Evolutionary conservation across 1,140 invertebrate genomes (phyloP).

Genomic region (Drosophila tropicalis): DNA sequence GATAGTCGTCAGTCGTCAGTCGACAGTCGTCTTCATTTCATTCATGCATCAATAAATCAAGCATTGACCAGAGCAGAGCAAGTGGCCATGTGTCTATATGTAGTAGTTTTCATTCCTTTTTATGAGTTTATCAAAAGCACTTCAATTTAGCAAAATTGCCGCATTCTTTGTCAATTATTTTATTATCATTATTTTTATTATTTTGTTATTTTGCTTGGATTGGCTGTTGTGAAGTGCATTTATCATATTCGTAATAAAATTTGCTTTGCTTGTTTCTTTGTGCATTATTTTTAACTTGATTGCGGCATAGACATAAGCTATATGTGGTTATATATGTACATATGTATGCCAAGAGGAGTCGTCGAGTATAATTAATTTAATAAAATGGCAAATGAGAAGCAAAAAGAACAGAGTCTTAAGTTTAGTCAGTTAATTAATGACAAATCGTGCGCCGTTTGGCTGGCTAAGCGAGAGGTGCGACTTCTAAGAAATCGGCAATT

Average conservation of each 20-base stretch:
- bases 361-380: slow-evolving; percentile 46
- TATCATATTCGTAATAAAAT: slow-evolving; percentile 46
- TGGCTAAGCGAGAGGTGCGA: slow-evolving; percentile 2
- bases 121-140: slow-evolving; percentile 71
- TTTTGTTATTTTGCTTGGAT: slow-evolving; percentile 42
- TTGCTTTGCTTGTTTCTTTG: slow-evolving; percentile 33
- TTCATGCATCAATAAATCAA: slow-evolving; percentile 72
- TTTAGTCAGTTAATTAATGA: slow-evolving; percentile 44
- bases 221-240: slow-evolving; percentile 51
- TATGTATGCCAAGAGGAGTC: slow-evolving; percentile 24
- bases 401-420: slow-evolving; percentile 25
- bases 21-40: slow-evolving; percentile 32
- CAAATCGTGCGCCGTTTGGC: slow-evolving; percentile 1
- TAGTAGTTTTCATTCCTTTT: slow-evolving; percentile 18
- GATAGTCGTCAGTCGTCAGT: slow-evolving; percentile 7
- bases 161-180: slow-evolving; percentile 72
- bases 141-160: slow-evolving; percentile 66
- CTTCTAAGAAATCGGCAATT: slow-evolving; percentile 15
- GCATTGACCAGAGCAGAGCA: slow-evolving; percentile 49
- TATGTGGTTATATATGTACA: neutral
- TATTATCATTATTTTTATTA: slow-evolving; percentile 46
- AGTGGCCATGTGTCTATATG: slow-evolving; percentile 14
- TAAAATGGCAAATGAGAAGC: slow-evolving; percentile 32
- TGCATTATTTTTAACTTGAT: slow-evolving; percentile 73
- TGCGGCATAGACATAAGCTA: slow-evolving; percentile 37